Evolutionary conservation across 2,888 invertebrate genomes (phyloP), one percentile per base, ranked within the genome.

Genomic region (Leptura quadrifasciata): DNA sequence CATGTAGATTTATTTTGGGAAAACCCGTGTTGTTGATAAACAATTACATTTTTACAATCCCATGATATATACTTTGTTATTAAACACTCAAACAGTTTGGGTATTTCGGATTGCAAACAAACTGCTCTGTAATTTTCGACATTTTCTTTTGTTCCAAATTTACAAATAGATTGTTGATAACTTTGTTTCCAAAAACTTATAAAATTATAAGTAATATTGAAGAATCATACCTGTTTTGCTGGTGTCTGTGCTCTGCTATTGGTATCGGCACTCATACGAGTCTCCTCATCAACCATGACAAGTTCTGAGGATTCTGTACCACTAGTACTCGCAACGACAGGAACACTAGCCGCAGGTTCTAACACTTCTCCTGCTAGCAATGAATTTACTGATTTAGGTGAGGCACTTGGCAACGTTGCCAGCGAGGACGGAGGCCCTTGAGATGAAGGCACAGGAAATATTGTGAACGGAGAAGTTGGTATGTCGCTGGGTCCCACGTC

Each of bases 181-280:
- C n/a, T n/a, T n/a, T n/a, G n/a, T n/a, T n/a, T n/a, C n/a, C n/a
- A n/a, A n/a, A n/a, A n/a, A n/a, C n/a, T n/a, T n/a, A n/a, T n/a
- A n/a, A n/a, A n/a, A 24, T 24, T 24, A 24, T 24, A 24, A 24
- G 2, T 3, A 24, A 31, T n/a, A 17, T 74, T 17, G 52, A 35
- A 57, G 15, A 65, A 8, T 8, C 35, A 61, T 76, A 88, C 88
- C 84, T 89, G 89, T 85, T 89, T 89, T 2, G 88, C 88, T 27
- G 89, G 89, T n/a, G 89, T 89, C 79, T 88, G 88, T 18, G 88
- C 88, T 68, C 89, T 78, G 70, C 86, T 87, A 75, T 81, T 86
- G 17, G 81, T 92, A 85, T 94, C 94, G 21, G 94, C 94, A 90
- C 94, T 94, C 94, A 94, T 94, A 79, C 94, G 93, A 5, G 94